A percentile compares a stretch with the other conserved stretches of the same genome.
phyloP scores from a whole-genome alignment of 1,140 invertebrate species.

The Apis mellifera region DNA sequence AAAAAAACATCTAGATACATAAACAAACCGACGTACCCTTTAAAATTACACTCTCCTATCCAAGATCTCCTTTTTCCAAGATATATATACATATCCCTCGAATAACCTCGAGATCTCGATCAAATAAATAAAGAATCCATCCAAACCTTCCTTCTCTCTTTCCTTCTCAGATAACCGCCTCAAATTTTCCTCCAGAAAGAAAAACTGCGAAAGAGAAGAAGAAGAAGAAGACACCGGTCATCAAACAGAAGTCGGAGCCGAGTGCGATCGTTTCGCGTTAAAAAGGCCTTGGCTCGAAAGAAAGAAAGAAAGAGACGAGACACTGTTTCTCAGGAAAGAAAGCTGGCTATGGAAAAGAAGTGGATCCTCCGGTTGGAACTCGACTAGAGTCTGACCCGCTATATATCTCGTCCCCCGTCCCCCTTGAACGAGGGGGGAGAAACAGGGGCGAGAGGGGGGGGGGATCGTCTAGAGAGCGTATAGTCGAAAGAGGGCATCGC shows the following conservation, averaged over 20 bases:
- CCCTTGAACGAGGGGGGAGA: conserved; percentile 9
- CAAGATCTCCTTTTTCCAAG: too few relatives aligned
- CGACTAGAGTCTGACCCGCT: conserved; percentile 54
- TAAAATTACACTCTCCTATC: too few relatives aligned
- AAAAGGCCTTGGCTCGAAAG: background rate
- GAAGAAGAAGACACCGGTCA: too few relatives aligned
- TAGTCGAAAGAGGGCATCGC: conserved; percentile 74
- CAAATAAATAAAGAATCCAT: too few relatives aligned
- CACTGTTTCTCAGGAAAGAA: conserved; percentile 70
- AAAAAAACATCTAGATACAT: too few relatives aligned
- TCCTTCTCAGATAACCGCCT: too few relatives aligned
- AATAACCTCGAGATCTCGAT: too few relatives aligned
- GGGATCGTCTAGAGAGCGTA: conserved; percentile 66
- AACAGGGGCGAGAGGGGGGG: conserved; percentile 12
- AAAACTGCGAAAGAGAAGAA: too few relatives aligned
- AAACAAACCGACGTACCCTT: too few relatives aligned
- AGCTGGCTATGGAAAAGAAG: conserved; percentile 69
- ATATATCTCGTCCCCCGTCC: conserved; percentile 25
- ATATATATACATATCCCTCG: too few relatives aligned
- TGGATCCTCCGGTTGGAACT: conserved; percentile 61
- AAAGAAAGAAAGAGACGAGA: conserved; percentile 48
- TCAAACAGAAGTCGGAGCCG: background rate
- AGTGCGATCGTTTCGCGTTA: conserved; percentile 2
- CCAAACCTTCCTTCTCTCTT: too few relatives aligned
- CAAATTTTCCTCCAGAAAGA: too few relatives aligned